Percentiles rank a stretch among this genome's conserved stretches.
Evolutionary conservation across 2,888 invertebrate species (phyloP).

Genomic region (Idaea dimidiata): DNA sequence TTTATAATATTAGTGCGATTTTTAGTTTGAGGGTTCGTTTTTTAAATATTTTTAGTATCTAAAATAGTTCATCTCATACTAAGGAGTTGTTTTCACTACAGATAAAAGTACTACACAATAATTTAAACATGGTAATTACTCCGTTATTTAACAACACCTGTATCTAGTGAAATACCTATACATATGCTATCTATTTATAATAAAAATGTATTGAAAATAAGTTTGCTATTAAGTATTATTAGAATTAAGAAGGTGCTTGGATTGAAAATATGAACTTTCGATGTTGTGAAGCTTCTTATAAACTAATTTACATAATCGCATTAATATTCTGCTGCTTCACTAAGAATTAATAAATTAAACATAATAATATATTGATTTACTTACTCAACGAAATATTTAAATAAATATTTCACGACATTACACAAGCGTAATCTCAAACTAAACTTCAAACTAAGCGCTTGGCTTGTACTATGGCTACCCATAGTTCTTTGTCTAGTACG

Average conservation of each 20-base stretch:
- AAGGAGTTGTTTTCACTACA: no score
- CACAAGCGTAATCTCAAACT: no score
- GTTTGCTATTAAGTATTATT: constrained; percentile 14
- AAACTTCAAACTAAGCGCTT: no score
- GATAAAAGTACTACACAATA: no score
- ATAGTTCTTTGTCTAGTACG: no score
- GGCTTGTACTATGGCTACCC: no score
- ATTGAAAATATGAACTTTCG: constrained; percentile 24
- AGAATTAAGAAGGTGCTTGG: constrained; percentile 14
- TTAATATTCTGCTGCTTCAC: constrained; percentile 20
- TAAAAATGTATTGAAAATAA: neutral
- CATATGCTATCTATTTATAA: neutral
- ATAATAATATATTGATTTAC: constrained; percentile 4
- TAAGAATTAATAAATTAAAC: constrained; percentile 11
- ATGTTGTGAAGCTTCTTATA: constrained; percentile 25
- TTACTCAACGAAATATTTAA: neutral
- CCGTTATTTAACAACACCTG: no score
- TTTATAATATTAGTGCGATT: no score
- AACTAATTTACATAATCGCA: constrained; percentile 30
- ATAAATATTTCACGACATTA: neutral
- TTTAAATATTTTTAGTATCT: no score
- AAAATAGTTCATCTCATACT: no score
- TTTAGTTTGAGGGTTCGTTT: no score
- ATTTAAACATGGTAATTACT: no score
- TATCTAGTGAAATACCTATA: neutral